Evolutionary conservation across 2,888 invertebrate genomes (phyloP), one percentile per base, ranked within the genome.

Genomic region (Macrophya annulata): DNA sequence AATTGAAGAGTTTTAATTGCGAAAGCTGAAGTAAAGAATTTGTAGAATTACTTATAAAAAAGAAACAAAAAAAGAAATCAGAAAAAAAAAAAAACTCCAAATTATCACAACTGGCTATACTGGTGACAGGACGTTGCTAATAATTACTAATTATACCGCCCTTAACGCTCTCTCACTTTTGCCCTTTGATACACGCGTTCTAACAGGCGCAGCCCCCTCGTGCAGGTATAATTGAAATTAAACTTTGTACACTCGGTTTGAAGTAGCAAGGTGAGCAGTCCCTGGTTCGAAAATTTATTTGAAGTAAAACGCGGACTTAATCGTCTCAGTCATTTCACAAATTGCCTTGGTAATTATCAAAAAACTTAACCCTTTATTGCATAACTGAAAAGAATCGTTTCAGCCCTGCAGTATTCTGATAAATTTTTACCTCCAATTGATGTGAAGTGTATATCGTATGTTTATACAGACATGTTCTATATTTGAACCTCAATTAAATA

Each of bases 111-210:
- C n/a, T n/a, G n/a, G n/a, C n/a, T n/a, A n/a, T n/a, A n/a, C 15
- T 62, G 62, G 55, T 15, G 62, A 81, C 59, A 59, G n/a, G 10
- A 25, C 12, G 40, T 40, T 62, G 37, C 40, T 62, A 43, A 81
- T 81, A 81, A 81, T 81, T 81, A 62, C 43, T 59, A 81, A 81
- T 81, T 81, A 62, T 62, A 81, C 43, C 81, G 31, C 77, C 77
- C 77, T 77, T 62, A 0, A 59, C 43, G 25, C 10, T 40, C 81
- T 21, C 43, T 43, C 40, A 59, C 59, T 79, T 6, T 59, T 43
- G 43, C 62, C 59, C 55, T 77, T 55, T 77, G 77, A 51, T 55
- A 77, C 51, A 77, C 48, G 51, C 77, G 43, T 51, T 55, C 51
- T 51, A 68, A 68, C 37, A 68, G 37, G 55, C 48, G 55, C 48